Base-by-base conservation (phyloP, 2,113 vertebrate species). In the Chionis minor region DNA sequence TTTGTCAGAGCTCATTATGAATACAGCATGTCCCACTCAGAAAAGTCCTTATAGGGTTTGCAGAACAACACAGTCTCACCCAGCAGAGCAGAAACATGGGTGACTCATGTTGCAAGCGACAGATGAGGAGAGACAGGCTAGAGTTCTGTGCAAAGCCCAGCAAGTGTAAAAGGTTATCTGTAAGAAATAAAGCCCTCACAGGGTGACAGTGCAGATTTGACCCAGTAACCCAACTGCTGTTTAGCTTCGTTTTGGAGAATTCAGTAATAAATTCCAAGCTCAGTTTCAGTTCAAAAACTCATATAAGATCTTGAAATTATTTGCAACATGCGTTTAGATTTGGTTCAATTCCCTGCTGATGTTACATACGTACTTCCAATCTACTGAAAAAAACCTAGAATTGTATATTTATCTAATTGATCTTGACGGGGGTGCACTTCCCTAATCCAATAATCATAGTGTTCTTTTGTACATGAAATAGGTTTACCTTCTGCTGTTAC, bases 281-380 rank as follows among this genome's bases (percentile, higher is more conserved):
- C 24, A 8, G 42, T 38, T 55, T 72, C 47, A 63, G 58, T 51
- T 72, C 24, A 32, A 58, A 63, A 90, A 30, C 42, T 90, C 5
- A 0, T 4, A 0, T 6, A 40, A 16, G 2, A 1, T 72, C 71
- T 38, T 38, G 21, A 51, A 63, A 72, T 45, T 9, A 18, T 58
- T 61, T 7, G 3, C 61, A 58, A 17, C 0, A 1, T 4, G 16
- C 52, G 26, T 55, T 72, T 71, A 67, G 32, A 18, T 58, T 30
- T 72, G n/a, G 20, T 71, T 80, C 38, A 55, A 24, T 20, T 19
- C 27, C 27, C 42, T 54, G 27, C 38, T 79, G 22, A 2, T 7
- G 2, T 63, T 21, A 67, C 61, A 78, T 20, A 70, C 19, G 30
- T 1, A 52, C 15, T 72, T 38, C 30, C 35, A n/a, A 15, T 2